These are phyloP conservation scores for Myrmecobius fasciatus DNA, from an alignment of 2,113 vertebrate species.

Conservation along the genomic window DNA sequence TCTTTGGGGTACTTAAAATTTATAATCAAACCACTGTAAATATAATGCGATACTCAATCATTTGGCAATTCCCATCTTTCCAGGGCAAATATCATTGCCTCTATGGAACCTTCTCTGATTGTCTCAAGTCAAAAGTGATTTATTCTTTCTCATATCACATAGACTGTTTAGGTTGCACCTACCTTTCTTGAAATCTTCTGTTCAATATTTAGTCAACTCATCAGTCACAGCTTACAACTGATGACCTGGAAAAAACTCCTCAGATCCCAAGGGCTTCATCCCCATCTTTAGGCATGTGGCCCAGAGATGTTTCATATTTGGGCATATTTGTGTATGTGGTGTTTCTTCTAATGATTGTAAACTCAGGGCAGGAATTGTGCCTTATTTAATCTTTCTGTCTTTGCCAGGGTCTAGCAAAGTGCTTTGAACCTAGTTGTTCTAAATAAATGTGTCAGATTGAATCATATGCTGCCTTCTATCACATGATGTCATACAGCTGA, in stretches of 20 bases:
- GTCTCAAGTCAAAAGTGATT: neutral
- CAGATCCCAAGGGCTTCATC: neutral
- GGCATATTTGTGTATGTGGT: neutral
- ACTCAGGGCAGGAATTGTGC: neutral
- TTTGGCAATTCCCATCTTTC: neutral
- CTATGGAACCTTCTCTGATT: neutral
- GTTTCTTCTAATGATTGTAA: neutral
- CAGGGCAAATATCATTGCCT: neutral
- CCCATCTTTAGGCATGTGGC: neutral
- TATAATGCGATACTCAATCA: neutral
- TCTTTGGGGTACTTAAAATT: neutral
- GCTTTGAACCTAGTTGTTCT: neutral
- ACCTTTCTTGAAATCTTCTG: neutral
- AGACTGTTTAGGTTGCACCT: neutral
- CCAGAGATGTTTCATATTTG: neutral
- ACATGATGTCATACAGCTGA: neutral
- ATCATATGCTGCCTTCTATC: neutral
- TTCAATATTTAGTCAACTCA: neutral
- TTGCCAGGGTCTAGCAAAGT: neutral
- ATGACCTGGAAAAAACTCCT: neutral
- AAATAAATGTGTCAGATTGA: neutral
- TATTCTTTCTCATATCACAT: neutral
- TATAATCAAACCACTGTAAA: neutral
- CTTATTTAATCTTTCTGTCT: neutral
- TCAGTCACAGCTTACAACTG: neutral